Evolutionary conservation across 2,888 invertebrate genomes (phyloP).

Genomic region (Nemotelus nigrinus): DNA sequence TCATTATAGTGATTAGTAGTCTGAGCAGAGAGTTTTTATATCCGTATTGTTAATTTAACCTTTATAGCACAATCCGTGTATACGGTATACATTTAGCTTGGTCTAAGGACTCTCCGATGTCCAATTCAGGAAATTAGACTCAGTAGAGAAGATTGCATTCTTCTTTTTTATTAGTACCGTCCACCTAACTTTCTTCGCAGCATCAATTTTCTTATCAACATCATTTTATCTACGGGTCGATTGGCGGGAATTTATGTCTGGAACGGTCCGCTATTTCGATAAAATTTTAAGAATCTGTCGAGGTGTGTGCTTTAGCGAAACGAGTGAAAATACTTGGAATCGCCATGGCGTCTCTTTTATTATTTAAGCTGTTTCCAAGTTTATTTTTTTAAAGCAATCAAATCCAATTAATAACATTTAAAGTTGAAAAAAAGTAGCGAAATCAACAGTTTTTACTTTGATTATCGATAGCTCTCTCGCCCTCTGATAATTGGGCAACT

Average conservation of each 20-base stretch:
- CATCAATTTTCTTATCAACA: neutral
- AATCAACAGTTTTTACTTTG: too few species aligned
- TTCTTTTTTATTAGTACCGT: slow-evolving; percentile 10
- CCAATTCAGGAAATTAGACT: slow-evolving; percentile 29
- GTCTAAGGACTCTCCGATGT: neutral
- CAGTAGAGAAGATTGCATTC: slow-evolving; percentile 11
- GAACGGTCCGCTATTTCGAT: neutral
- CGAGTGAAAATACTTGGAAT: too few species aligned
- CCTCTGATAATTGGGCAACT: too few species aligned
- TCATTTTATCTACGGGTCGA: neutral
- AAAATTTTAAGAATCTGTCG: neutral
- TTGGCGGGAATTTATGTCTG: neutral
- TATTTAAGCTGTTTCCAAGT: too few species aligned
- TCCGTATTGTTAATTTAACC: slow-evolving; percentile 15
- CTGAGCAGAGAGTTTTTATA: slow-evolving; percentile 23
- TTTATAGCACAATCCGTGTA: neutral
- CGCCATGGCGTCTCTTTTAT: too few species aligned
- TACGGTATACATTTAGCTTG: neutral
- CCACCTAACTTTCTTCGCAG: neutral
- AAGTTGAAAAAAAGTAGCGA: too few species aligned
- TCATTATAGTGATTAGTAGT: slow-evolving; percentile 38
- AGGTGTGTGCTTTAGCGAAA: too few species aligned
- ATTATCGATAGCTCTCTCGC: too few species aligned
- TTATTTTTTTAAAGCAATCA: too few species aligned
- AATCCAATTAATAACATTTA: too few species aligned